These are phyloP conservation scores for Megaptera novaeangliae DNA, from an alignment of 2,113 vertebrate species.

Conservation along the genomic window DNA sequence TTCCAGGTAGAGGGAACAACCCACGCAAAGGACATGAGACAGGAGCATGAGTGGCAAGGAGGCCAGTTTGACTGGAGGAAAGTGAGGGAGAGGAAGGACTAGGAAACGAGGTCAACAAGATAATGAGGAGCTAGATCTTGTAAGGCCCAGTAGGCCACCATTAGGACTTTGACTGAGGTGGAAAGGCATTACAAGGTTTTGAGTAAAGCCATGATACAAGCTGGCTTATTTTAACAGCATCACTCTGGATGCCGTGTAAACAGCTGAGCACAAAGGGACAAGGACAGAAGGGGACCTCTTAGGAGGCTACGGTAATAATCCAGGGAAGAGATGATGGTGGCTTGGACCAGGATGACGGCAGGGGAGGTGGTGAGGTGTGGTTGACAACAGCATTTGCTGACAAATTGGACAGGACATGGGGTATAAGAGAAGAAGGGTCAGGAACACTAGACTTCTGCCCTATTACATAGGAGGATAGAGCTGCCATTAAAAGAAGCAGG, in stretches of 20 bases:
- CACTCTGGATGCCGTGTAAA: not conserved
- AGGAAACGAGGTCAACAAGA: not conserved
- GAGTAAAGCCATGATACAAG: not conserved
- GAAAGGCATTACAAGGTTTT: not conserved
- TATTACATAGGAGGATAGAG: not conserved
- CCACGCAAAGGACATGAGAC: not conserved
- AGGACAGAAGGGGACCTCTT: not conserved
- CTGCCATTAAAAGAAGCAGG: not conserved
- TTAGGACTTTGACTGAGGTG: not conserved
- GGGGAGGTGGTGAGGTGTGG: rapidly evolving
- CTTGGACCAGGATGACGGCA: not conserved
- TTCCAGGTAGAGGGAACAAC: not conserved
- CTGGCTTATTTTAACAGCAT: not conserved
- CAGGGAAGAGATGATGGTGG: not conserved
- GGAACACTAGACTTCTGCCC: not conserved
- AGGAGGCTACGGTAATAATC: not conserved
- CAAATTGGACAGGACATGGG: rapidly evolving
- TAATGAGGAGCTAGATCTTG: not conserved
- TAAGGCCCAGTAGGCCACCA: not conserved
- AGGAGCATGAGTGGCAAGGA: not conserved
- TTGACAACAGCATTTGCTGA: not conserved
- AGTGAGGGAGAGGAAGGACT: not conserved
- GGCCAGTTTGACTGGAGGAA: not conserved
- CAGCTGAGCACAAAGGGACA: not conserved
- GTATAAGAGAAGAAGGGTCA: not conserved